Base-by-base conservation (phyloP, 2,797 vertebrate species). In the Amphiprion clarkii region DNA sequence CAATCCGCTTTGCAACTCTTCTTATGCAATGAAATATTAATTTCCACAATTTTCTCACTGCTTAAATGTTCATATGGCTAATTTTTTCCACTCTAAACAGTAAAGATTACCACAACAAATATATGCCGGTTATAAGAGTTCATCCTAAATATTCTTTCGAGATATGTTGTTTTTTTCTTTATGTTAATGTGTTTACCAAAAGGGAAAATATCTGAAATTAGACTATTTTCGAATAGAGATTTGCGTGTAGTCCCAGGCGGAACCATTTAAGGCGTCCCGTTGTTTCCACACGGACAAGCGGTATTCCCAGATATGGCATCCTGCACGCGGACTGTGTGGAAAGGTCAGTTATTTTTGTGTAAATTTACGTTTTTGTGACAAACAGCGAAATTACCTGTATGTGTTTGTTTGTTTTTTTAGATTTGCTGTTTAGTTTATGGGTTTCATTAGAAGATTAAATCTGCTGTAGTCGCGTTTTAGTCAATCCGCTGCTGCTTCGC, bases 291-390 rank as follows among this genome's bases (percentile, higher is more conserved):
- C 93, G 93, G 87, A 82, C 14, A 4, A 17, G 1, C 12, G 1
- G 0, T 0, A 13, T 74, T 44, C 36, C 46, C 68, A 73, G 81
- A 90, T 51, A 95, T 95, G 95, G 94, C 94, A 49, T 74, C 90
- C 4, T 86, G 86, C 86, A 61, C 81, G 53, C 83, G 87, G 67
- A 82, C 21, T 9, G 21, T 84, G 21, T 83, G 86, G 84, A 94
- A 91, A 95, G 94, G 95, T 95, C 93, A 94, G 94, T 68, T 70
- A 49, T 67, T 69, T 71, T 48, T 21, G 1, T 54, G 1, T 29
- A 1, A 56, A 31, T 44, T n/a, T 5, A 13, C 1, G 33, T 65
- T 40, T 1, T 0, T 5, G 0, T 13, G 8, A 5, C 0, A 71
- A 1, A 25, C 25, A 61, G 8, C 9, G 3, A 63, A 3, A 1